These are phyloP conservation scores for Axinella damicornis DNA, from an alignment of 37 sponge, comb jelly and placozoan species.

Conservation along the genomic window DNA sequence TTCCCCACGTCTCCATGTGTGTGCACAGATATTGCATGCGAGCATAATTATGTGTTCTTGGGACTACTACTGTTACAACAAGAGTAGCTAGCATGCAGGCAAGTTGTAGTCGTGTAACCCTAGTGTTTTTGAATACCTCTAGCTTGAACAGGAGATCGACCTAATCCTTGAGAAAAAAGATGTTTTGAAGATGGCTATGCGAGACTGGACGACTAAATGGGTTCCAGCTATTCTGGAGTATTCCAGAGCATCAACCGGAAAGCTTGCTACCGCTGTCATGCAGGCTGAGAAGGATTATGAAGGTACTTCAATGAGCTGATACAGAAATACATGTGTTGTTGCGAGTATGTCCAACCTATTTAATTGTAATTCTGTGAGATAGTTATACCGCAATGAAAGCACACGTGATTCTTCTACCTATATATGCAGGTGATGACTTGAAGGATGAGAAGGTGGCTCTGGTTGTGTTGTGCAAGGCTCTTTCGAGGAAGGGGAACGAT, in stretches of 20 bases:
- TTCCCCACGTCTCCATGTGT: too few species aligned
- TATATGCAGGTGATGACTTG: not conserved
- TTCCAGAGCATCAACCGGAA: not conserved
- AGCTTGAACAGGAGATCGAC: conserved; percentile 35
- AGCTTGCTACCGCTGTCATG: not conserved
- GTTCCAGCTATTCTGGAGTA: conserved; percentile 31
- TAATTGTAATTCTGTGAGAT: not conserved
- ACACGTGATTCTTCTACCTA: too few species aligned
- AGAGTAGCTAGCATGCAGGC: not conserved
- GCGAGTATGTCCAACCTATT: not conserved
- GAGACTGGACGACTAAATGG: conserved; percentile 3
- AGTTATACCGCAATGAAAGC: not conserved
- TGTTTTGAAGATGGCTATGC: not conserved
- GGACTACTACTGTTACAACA: not conserved
- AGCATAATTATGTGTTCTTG: not conserved
- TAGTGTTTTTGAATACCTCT: not conserved
- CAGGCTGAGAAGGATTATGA: conserved; percentile 11
- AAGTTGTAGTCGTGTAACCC: not conserved
- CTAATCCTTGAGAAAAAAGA: conserved; percentile 5
- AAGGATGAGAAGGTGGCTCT: conserved; percentile 3
- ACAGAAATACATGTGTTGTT: not conserved
- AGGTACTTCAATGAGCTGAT: not conserved
- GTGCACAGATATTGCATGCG: not conserved
- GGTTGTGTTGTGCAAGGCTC: not conserved
- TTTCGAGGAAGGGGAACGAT: not conserved